These are phyloP conservation scores for Antheraea yamamai DNA, from an alignment of 2,888 invertebrate species.

Conservation along the genomic window DNA sequence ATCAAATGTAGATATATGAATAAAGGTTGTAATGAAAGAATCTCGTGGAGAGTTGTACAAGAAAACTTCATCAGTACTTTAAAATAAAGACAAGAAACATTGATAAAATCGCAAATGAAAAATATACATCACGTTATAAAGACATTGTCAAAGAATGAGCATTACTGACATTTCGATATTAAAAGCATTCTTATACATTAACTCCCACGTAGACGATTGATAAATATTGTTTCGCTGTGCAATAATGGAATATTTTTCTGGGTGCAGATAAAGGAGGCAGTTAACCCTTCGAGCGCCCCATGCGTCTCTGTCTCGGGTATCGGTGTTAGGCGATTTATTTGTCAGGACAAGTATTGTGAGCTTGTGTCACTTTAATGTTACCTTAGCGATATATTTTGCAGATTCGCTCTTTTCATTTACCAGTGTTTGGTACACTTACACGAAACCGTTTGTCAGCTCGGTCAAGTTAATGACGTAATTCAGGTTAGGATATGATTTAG, in stretches of 20 bases:
- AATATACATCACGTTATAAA: conserved; percentile 20
- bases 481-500: conserved; percentile 41
- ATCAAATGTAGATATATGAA: background rate
- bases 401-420: conserved; percentile 56
- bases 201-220: conserved; percentile 43
- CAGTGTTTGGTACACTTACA: conserved; percentile 38
- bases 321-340: conserved; percentile 67
- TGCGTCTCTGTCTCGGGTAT: conserved; percentile 61
- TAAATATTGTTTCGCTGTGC: conserved; percentile 49
- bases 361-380: conserved; percentile 47
- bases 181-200: conserved; percentile 37
- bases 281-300: conserved; percentile 48
- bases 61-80: conserved; percentile 31
- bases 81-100: conserved; percentile 26
- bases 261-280: conserved; percentile 44
- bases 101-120: background rate
- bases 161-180: conserved; percentile 41
- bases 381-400: conserved; percentile 54
- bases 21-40: background rate
- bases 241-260: conserved; percentile 58
- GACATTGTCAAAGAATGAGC: conserved; percentile 29
- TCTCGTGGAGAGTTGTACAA: conserved; percentile 18
- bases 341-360: conserved; percentile 64
- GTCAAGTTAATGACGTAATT: conserved; percentile 49
- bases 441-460: conserved; percentile 52